Conservation (phyloP, 1,140 invertebrate genomes). For the Drosophila mojavensis region DNA sequence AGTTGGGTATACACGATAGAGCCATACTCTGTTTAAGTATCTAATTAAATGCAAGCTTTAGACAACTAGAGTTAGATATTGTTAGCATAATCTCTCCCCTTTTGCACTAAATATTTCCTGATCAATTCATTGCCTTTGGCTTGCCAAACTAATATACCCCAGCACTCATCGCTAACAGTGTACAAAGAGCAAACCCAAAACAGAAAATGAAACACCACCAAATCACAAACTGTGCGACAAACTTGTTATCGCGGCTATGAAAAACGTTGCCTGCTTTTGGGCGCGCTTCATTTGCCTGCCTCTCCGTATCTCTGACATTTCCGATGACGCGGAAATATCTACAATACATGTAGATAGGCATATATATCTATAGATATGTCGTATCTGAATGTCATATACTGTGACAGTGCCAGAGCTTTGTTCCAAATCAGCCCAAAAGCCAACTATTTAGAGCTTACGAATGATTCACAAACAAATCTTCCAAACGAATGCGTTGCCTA, state of each 20-base stretch:
- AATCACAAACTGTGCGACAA: conserved; percentile 29
- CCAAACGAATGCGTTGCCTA: conserved; percentile 27
- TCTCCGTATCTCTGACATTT: conserved; percentile 20
- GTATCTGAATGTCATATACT: conserved; percentile 8
- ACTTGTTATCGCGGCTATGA: conserved; percentile 37
- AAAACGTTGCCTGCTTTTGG: conserved; percentile 45
- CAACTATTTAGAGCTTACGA: conserved; percentile 19
- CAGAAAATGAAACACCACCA: neutral
- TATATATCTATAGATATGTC: neutral
- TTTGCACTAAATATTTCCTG: too few species aligned
- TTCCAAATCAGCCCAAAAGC: conserved; percentile 17
- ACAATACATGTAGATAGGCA: neutral
- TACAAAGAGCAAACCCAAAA: conserved; percentile 1
- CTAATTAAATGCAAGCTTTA: neutral
- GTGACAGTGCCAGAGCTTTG: conserved; percentile 24
- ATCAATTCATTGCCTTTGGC: neutral
- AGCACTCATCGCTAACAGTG: neutral
- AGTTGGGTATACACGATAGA: neutral
- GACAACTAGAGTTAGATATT: too few species aligned
- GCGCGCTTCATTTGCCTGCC: conserved; percentile 36
- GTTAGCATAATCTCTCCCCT: too few species aligned
- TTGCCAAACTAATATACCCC: neutral
- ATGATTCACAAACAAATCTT: conserved; percentile 36
- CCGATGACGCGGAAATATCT: conserved; percentile 8
- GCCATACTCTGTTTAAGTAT: neutral